Base-by-base conservation (phyloP, 1,140 invertebrate species). In the Camponotus pennsylvanicus region DNA sequence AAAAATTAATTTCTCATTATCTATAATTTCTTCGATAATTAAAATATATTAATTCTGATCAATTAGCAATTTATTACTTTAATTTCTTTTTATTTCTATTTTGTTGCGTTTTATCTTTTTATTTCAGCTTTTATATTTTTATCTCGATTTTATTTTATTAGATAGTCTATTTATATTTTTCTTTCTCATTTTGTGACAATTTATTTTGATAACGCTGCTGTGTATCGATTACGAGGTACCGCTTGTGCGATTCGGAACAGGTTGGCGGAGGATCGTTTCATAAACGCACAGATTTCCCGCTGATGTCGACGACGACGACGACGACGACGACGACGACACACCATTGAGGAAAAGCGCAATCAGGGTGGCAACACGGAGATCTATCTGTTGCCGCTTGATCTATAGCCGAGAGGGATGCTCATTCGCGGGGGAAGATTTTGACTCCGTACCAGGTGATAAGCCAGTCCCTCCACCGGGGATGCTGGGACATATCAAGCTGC, bases 281-380 rank as follows among this genome's bases (percentile, higher is more conserved):
- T 57, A 13, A 82, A 64, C 27, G 40, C 37, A 18, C 52, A 40
- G 32, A 21, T 70, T 70, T 40, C 40, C 45, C 52, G n/a, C 49
- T 27, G 45, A 9, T 45, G 45, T 52, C 32, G n/a, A 52, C 34
- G 34, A 49, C 15, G 6, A 32, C 27, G 45, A 52, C 34, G 34
- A 49, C 15, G 6, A 32, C 27, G 45, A 52, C n/a, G 77, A 57
- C 64, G 52, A 34, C 76, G 37, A 57, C 49, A 21, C 13, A 34
- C 42, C 83, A 91, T 93, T 86, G 89, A 93, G 92, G 92, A 93
- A 93, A 91, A 90, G 92, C 92, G 90, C 92, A 93, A 93, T 93
- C 92, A 93, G 87, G 52, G 88, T 89, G 90, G 88, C 90, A 89
- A 91, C 89, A 70, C 80, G 77, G 86, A 61, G 77, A 15, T 90